Evolutionary conservation across 2,113 vertebrate genomes (phyloP).

Genomic region (Oxygymnocypris stewartii): DNA sequence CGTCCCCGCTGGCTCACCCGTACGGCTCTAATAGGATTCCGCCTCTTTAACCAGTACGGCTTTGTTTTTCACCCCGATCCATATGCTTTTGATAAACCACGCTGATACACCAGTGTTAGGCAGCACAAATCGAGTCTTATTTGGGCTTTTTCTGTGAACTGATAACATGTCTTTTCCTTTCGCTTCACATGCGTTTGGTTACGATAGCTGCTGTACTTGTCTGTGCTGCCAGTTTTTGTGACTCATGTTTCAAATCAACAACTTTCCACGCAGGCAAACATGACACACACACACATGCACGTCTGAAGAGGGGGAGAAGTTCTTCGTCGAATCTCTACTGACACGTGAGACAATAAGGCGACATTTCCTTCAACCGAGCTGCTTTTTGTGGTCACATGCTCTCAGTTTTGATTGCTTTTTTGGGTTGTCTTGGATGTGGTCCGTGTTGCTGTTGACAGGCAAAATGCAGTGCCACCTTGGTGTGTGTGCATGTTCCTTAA

Average conservation of each 20-base stretch:
- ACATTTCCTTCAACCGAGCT: background rate
- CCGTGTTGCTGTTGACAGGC: background rate
- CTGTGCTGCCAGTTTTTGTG: conserved; percentile 6
- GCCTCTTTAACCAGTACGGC: background rate
- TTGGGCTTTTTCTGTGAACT: background rate
- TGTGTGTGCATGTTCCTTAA: conserved; percentile 1
- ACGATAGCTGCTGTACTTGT: background rate
- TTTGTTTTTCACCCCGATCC: conserved; percentile 11
- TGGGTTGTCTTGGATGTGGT: conserved; percentile 34
- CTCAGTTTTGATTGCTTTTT: conserved; percentile 23
- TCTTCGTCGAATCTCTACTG: background rate
- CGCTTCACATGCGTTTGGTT: background rate
- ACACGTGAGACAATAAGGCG: conserved; percentile 31
- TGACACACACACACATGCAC: conserved; percentile 17
- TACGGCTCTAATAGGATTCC: conserved; percentile 15
- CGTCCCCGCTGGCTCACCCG: background rate
- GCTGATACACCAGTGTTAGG: background rate
- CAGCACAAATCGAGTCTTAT: background rate
- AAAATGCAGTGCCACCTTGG: conserved; percentile 7
- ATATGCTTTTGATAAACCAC: conserved; percentile 12
- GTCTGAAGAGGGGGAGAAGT: conserved; percentile 12
- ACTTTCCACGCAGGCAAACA: conserved; percentile 27
- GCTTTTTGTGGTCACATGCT: conserved; percentile 24
- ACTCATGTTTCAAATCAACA: conserved; percentile 25
- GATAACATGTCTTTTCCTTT: background rate